Base-by-base conservation (phyloP, 1,140 invertebrate species). In the Psix sp. region DNA sequence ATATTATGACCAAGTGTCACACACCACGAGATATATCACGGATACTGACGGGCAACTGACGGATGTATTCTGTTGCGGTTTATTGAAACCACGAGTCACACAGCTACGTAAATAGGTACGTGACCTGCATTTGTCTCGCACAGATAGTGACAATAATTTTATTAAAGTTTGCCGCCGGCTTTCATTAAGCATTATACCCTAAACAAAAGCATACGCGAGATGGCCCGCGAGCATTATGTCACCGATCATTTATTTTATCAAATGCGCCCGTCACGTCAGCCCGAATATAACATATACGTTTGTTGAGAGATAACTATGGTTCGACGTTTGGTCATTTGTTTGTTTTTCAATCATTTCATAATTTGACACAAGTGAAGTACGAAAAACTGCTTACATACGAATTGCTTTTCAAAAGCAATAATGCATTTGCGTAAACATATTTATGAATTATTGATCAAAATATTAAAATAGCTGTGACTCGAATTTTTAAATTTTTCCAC, bases 61-160 rank as follows among this genome's bases (percentile, higher is more conserved):
- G 74, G 77, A 78, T 68, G 74, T 73, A 70, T 74, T 67, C 54
- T 52, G 71, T 51, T 80, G 81, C 46, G 80, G 80, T 82, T 81
- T 80, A 75, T 81, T 71, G 77, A 77, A 78, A 80, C 80, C 79
- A 43, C 80, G 72, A 81, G 76, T 80, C 71, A 65, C 65, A 76
- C 70, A 66, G 70, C 72, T 60, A 79, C 67, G 68, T 74, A 76
- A 81, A 80, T 78, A 81, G 80, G 77, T 80, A 74, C 71, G 67
- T 77, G 77, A 79, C 78, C 74, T 62, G 63, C 68, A 79, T 80
- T 79, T 71, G 63, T 65, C 60, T 71, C 66, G 16, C 52, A 39
- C 63, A 70, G 60, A 59, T 75, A 70, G 65, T 75, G 66, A 75
- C 73, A 71, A 66, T 75, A 70, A 75, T 75, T 75, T 67, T 49